A percentile compares a stretch with the other conserved stretches of the same genome.
These are phyloP conservation scores for Eleutherodactylus coqui DNA, from an alignment of 2,797 vertebrate genomes.

Conservation along the genomic window DNA sequence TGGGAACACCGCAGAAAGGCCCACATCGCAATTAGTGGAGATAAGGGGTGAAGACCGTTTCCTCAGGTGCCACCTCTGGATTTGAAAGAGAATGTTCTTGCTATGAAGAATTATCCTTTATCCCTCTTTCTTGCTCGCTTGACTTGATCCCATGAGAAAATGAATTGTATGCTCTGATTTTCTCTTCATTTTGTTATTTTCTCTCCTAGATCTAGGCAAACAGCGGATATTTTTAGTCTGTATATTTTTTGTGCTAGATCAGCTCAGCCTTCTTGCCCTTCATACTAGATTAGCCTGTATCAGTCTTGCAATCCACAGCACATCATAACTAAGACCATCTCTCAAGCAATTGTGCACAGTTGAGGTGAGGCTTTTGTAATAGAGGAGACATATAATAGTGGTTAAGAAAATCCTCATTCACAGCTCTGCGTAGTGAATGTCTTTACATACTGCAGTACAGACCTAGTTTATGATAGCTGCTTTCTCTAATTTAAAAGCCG, in stretches of 20 bases:
- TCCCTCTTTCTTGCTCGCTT: neutral
- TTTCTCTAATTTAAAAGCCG: slow-evolving; percentile 75
- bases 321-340: slow-evolving; percentile 42
- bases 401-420: slow-evolving; percentile 67
- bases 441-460: slow-evolving; percentile 68
- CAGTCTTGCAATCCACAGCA: neutral
- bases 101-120: neutral
- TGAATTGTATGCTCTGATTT: slow-evolving; percentile 38
- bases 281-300: slow-evolving; percentile 36
- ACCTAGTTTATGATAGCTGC: slow-evolving; percentile 70
- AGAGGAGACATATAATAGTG: slow-evolving; percentile 64
- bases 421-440: slow-evolving; percentile 64
- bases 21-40: too few relatives aligned
- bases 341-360: slow-evolving; percentile 34
- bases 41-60: too few relatives aligned
- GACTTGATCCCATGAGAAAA: slow-evolving; percentile 29
- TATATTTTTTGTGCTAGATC: slow-evolving; percentile 57
- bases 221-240: slow-evolving; percentile 47
- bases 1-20: too few relatives aligned
- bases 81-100: neutral
- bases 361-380: slow-evolving; percentile 52
- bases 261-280: slow-evolving; percentile 52
- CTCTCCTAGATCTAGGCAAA: slow-evolving; percentile 25
- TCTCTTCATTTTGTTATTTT: neutral
- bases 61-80: too few relatives aligned